Evolutionary conservation across 1,140 invertebrate genomes (phyloP).

Genomic region (Calephelis virginiensis): DNA sequence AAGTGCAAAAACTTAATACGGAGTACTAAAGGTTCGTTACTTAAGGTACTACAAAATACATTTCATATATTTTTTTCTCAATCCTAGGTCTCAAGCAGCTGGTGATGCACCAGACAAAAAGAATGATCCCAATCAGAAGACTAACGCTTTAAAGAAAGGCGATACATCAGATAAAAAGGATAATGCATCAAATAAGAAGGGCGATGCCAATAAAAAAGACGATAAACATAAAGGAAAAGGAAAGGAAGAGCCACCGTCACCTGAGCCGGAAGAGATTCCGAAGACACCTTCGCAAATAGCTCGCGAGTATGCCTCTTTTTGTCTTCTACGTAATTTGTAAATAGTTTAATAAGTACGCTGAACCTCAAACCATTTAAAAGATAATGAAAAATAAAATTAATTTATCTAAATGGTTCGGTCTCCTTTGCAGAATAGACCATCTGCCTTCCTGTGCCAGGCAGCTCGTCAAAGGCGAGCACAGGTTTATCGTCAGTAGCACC

Average conservation of each 20-base stretch:
- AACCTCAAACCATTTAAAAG: too few species aligned
- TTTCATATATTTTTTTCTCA: too few species aligned
- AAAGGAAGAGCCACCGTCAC: constrained; percentile 30
- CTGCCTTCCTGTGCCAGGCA: too few species aligned
- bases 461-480: too few species aligned
- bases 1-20: too few species aligned
- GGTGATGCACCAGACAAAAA: constrained; percentile 46
- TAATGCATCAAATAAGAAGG: constrained; percentile 27
- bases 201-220: not conserved
- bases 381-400: not conserved
- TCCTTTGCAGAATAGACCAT: too few species aligned
- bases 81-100: constrained; percentile 32
- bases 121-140: constrained; percentile 20
- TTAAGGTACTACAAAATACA: too few species aligned
- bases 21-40: too few species aligned
- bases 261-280: constrained; percentile 39
- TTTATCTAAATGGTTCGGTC: too few species aligned
- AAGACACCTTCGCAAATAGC: constrained; percentile 53
- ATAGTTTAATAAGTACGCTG: too few species aligned
- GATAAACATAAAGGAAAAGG: constrained; percentile 35
- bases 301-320: constrained; percentile 39
- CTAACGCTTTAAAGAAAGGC: constrained; percentile 26
- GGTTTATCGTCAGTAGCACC: too few species aligned
- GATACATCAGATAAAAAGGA: constrained; percentile 34
- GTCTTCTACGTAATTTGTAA: too few species aligned